Evolutionary conservation across 2,113 vertebrate species (phyloP), one percentile per base, ranked within the genome.

Genomic region (Ardeotis arabs): DNA sequence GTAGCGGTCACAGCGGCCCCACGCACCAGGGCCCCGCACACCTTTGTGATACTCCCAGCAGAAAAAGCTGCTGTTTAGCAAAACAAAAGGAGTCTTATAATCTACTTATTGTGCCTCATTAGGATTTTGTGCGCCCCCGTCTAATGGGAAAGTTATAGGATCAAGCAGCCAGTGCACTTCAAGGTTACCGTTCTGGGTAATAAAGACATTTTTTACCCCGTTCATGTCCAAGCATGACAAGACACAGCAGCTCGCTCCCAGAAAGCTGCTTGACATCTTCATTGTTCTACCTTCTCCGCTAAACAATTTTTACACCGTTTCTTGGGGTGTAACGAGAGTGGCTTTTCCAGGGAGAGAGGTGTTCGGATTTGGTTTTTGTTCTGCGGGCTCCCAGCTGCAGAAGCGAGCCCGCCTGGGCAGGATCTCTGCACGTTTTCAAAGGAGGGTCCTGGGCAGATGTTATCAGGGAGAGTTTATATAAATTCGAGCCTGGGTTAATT

Each of bases 71-170:
- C 97, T 97, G 82, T 94, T 97, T 96, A 97, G 94, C 97, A 95
- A 96, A 96, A 98, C 96, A 97, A 97, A 97, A 89, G 89, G 49
- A 35, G 47, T n/a, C 83, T 84, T 90, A 66, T 97, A 98, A 97
- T 97, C 98, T 97, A 75, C 96, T 98, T 96, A 97, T 97, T 97
- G 97, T 96, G 95, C 97, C 93, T 97, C 95, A 59, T 96, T 91
- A 97, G 93, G 96, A 93, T 86, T 87, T 96, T 86, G 93, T 97
- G 90, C 73, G 79, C 95, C 91, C 90, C 68, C 83, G 75, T 87
- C 97, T 95, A 97, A 96, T 91, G 92, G 96, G 89, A 95, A 95
- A 95, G 93, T 95, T 96, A 95, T 84, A 93, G 96, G 97, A 97
- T 96, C 94, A 93, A 89, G 96, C 87, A 39, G 95, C 52, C 96